Conservation (phyloP, 2,797 vertebrate genomes). For the Sebastes diploproa region DNA sequence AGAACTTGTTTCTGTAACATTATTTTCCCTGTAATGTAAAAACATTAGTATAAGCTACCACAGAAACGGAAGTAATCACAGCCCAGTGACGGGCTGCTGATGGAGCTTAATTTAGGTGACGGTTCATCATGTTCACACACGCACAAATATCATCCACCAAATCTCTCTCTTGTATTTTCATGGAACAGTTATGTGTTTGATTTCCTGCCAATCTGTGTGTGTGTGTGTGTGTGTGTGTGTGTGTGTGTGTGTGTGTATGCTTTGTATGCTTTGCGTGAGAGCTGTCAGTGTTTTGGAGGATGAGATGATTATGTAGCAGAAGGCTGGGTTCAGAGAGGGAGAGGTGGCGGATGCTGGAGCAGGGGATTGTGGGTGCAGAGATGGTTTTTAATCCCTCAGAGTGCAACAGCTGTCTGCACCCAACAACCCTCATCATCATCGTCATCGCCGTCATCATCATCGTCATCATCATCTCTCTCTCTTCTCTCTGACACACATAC, state of each 20-base stretch:
- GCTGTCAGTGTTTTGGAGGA: conserved; percentile 40
- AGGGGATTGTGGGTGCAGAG: conserved; percentile 58
- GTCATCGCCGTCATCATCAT: conserved; percentile 2
- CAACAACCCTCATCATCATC: background rate
- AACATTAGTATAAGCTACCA: background rate
- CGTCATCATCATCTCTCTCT: background rate
- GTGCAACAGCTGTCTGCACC: conserved; percentile 59
- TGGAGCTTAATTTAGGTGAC: conserved; percentile 6
- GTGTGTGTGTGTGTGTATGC: background rate
- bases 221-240: background rate
- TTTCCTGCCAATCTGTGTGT: conserved; percentile 2
- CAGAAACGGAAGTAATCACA: background rate
- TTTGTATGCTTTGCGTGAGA: conserved; percentile 15
- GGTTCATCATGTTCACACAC: background rate
- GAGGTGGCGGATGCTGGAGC: conserved; percentile 49
- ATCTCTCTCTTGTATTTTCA: conserved; percentile 7
- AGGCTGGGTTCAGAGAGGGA: conserved; percentile 32
- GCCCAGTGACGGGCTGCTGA: background rate
- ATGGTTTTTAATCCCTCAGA: conserved; percentile 66
- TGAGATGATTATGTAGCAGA: conserved; percentile 62
- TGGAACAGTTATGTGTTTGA: conserved; percentile 11
- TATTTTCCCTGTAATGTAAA: background rate
- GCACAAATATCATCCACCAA: background rate
- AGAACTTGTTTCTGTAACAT: background rate
- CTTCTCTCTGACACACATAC: background rate